Evolutionary conservation across 2,888 invertebrate genomes (phyloP).

Genomic region (Mantis religiosa): DNA sequence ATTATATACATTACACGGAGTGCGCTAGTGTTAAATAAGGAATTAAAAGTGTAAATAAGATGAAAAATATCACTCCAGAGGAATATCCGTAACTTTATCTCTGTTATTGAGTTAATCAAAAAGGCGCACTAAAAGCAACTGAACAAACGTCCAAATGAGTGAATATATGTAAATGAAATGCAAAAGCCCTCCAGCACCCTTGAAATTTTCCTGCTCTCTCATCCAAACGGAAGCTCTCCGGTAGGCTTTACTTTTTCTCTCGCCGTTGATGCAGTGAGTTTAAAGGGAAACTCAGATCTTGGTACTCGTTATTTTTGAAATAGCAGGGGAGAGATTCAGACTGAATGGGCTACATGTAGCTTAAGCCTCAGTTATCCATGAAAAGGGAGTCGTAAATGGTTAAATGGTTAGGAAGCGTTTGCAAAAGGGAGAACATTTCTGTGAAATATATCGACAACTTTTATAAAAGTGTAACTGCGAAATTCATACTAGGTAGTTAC

Average conservation of each 20-base stretch:
- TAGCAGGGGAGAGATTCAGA: background rate
- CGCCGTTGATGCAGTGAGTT: background rate
- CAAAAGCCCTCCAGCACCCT: background rate
- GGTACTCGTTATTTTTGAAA: background rate
- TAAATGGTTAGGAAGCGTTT: background rate
- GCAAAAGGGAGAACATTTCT: background rate
- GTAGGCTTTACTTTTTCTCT: background rate
- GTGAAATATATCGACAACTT: background rate
- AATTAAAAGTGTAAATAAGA: background rate
- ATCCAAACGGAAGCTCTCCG: no score
- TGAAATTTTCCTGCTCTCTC: background rate
- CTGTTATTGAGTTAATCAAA: background rate
- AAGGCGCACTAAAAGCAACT: background rate
- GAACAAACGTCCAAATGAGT: background rate
- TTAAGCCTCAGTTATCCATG: background rate
- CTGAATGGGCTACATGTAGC: background rate
- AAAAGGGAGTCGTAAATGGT: background rate
- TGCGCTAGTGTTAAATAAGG: background rate
- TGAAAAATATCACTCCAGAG: no score
- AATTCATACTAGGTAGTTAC: background rate
- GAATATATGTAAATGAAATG: background rate
- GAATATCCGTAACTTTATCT: background rate
- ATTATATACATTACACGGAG: background rate
- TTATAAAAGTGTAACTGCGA: background rate
- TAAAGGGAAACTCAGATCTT: background rate